These are phyloP conservation scores for Caranx ignobilis DNA, from an alignment of 2,113 vertebrate genomes.

Conservation along the genomic window DNA sequence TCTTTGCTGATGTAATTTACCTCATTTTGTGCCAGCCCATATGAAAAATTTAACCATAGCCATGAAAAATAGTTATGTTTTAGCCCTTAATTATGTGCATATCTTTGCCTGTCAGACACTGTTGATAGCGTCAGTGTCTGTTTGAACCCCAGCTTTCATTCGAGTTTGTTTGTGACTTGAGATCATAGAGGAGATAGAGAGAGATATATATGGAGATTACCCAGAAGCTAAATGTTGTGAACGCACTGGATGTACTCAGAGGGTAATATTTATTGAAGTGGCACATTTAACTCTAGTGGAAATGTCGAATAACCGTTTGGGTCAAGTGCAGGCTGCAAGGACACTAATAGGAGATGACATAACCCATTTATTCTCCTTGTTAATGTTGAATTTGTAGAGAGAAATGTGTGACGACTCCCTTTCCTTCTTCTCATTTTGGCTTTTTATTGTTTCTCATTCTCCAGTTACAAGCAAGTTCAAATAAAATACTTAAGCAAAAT, in stretches of 20 bases:
- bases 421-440: not conserved
- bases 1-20: conserved; percentile 72
- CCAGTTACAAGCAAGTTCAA: not conserved
- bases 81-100: conserved; percentile 58
- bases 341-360: not conserved
- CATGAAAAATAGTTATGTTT: conserved; percentile 53
- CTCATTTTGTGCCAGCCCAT: conserved; percentile 59
- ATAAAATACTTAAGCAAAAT: not conserved
- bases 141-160: conserved; percentile 34
- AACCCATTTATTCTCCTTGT: not conserved
- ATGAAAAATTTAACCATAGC: conserved; percentile 59
- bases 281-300: not conserved
- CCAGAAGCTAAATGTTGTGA: conserved; percentile 6
- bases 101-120: conserved; percentile 34
- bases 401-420: not conserved
- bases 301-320: not conserved
- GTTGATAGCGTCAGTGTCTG: conserved; percentile 12
- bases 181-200: not conserved
- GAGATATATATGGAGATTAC: conserved; percentile 2
- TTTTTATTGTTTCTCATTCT: not conserved
- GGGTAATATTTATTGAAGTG: conserved; percentile 14
- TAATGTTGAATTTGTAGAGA: not conserved
- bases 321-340: conserved; percentile 9
- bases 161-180: conserved; percentile 29
- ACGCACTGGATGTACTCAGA: not conserved